Conservation (phyloP, 2,113 vertebrate genomes). For the Osmerus mordax region DNA sequence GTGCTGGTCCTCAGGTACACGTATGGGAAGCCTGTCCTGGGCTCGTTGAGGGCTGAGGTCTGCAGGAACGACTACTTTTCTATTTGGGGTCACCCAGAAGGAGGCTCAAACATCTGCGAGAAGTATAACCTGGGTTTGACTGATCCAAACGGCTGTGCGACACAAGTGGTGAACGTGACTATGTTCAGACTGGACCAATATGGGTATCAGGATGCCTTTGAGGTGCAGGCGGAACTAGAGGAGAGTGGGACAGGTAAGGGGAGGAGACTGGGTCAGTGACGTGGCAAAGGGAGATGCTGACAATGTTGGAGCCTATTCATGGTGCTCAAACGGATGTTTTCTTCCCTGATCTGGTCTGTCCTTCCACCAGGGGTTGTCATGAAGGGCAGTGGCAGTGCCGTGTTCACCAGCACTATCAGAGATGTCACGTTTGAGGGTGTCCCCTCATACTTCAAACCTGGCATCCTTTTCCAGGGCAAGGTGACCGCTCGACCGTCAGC, state of each 20-base stretch:
- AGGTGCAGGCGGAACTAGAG: slow-evolving; percentile 51
- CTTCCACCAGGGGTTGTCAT: slow-evolving; percentile 54
- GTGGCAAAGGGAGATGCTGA: background rate
- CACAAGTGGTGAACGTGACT: slow-evolving; percentile 34
- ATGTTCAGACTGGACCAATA: slow-evolving; percentile 16
- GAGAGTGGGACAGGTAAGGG: slow-evolving; percentile 69
- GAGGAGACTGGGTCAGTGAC: background rate
- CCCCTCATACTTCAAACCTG: slow-evolving; percentile 46
- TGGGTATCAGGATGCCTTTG: slow-evolving; percentile 20
- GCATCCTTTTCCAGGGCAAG: slow-evolving; percentile 64
- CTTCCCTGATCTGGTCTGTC: background rate
- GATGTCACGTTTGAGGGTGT: slow-evolving; percentile 49
- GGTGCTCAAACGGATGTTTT: too few relatives aligned
- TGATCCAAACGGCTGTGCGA: slow-evolving; percentile 63
- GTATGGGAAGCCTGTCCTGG: slow-evolving; percentile 72
- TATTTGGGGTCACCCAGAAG: background rate
- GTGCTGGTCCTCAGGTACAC: slow-evolving; percentile 61
- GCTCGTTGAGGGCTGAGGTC: slow-evolving; percentile 48
- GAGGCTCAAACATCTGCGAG: slow-evolving; percentile 35
- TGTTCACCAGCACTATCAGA: slow-evolving; percentile 36
- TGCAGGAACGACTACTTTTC: slow-evolving; percentile 27
- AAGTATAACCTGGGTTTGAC: slow-evolving; percentile 55
- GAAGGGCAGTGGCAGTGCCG: slow-evolving; percentile 10
- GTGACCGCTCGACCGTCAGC: slow-evolving; percentile 36
- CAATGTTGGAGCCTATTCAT: background rate